These are phyloP conservation scores for Pantherophis guttatus DNA, from an alignment of 2,113 vertebrate genomes.

Conservation along the genomic window DNA sequence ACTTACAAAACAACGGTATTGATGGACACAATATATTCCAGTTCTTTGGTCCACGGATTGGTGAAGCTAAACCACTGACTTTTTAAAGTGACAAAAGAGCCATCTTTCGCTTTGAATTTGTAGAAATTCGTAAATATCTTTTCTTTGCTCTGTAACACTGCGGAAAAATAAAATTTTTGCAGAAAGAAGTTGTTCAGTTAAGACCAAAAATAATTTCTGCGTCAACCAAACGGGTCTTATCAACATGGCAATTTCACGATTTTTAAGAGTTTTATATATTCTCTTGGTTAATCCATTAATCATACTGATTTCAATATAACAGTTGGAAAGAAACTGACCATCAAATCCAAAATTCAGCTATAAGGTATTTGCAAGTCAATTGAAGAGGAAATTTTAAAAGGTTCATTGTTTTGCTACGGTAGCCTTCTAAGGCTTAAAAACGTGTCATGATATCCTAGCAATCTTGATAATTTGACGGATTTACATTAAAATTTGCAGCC, in stretches of 20 bases:
- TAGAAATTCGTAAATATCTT: constrained; percentile 88
- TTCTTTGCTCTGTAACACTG: constrained; percentile 87
- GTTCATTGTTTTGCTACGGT: not conserved
- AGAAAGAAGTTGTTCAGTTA: not conserved
- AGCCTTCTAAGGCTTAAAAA: not conserved
- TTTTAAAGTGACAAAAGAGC: constrained; percentile 84
- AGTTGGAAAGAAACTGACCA: not conserved
- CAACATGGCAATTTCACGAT: not conserved
- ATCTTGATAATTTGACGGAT: not conserved
- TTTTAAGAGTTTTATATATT: not conserved
- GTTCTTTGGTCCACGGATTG: constrained; percentile 94
- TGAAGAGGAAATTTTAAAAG: too few species aligned
- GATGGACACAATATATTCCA: constrained; percentile 90
- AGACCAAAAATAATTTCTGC: not conserved
- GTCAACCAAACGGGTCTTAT: not conserved
- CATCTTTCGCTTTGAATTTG: constrained; percentile 88
- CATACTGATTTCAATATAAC: not conserved
- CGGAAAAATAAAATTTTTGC: constrained; percentile 29
- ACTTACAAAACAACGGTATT: constrained; percentile 91
- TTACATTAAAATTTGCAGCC: not conserved
- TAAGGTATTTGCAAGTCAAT: too few species aligned
- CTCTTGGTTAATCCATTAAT: not conserved
- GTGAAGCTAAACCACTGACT: constrained; percentile 95
- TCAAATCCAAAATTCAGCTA: not conserved
- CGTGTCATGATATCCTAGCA: not conserved